Evolutionary conservation across 2,888 invertebrate genomes (phyloP).

Genomic region (Eupeodes latifasciatus): DNA sequence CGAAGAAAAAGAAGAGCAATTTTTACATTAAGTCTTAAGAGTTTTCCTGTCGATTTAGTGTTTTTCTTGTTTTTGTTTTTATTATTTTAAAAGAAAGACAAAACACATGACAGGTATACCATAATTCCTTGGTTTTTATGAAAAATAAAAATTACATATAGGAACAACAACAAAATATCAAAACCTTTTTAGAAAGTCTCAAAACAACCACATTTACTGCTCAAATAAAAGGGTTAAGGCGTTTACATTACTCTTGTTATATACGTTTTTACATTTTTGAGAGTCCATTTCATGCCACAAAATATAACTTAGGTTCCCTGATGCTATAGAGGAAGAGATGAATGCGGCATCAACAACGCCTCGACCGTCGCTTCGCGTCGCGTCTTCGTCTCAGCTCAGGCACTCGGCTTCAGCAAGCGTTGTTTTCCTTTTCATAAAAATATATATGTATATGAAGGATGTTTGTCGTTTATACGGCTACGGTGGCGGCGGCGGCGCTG

Average conservation of each 20-base stretch:
- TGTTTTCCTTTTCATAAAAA: constrained; percentile 49
- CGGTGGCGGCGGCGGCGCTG: too few species aligned
- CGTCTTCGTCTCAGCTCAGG: neutral
- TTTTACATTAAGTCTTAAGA: constrained; percentile 36
- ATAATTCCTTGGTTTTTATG: neutral
- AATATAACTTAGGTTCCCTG: neutral
- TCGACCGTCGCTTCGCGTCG: neutral
- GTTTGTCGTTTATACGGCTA: neutral
- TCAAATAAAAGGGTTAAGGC: constrained; percentile 68
- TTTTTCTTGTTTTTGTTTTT: neutral
- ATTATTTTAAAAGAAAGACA: neutral
- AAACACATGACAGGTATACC: constrained; percentile 8
- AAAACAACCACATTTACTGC: constrained; percentile 54
- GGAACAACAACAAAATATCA: constrained; percentile 7
- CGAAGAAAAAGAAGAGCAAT: constrained; percentile 30
- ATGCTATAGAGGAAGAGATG: neutral
- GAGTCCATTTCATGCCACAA: constrained; percentile 26
- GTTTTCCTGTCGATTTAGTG: constrained; percentile 29
- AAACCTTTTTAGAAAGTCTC: constrained; percentile 20
- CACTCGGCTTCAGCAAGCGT: constrained; percentile 24
- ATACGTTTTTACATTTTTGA: constrained; percentile 59
- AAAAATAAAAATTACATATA: neutral
- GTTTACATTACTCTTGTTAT: constrained; percentile 66
- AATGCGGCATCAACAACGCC: neutral
- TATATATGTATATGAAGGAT: constrained; percentile 44